Conservation (phyloP, 2,888 invertebrate genomes). For the Melangyna quadrimaculata region DNA sequence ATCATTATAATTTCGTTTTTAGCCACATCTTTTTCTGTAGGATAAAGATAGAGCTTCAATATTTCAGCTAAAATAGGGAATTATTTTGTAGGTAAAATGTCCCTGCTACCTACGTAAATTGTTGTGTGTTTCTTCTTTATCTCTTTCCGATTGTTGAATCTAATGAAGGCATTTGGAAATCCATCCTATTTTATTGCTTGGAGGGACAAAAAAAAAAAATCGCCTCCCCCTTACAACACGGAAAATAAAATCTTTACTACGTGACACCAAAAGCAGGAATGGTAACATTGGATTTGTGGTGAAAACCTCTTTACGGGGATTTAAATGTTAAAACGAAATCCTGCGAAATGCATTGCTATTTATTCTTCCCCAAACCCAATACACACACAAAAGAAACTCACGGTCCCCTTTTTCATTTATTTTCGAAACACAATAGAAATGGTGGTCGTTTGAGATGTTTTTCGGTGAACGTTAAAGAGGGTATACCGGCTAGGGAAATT, state of each 20-base stretch:
- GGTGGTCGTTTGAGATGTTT: not conserved
- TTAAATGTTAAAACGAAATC: slow-evolving; percentile 51
- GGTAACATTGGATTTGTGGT: slow-evolving; percentile 45
- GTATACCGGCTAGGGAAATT: slow-evolving; percentile 33
- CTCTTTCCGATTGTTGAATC: slow-evolving; percentile 60
- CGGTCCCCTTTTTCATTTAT: not conserved
- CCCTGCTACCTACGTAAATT: not conserved
- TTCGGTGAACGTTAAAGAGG: not conserved
- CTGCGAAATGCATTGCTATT: slow-evolving; percentile 58
- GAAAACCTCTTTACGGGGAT: slow-evolving; percentile 48
- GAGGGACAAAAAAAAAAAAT: not conserved
- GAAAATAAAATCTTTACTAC: slow-evolving; percentile 45
- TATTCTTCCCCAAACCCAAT: slow-evolving; percentile 18
- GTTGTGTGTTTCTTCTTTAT: not conserved
- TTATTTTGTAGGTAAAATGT: not conserved
- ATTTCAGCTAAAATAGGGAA: not conserved
- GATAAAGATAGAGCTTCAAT: not conserved
- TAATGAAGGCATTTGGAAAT: slow-evolving; percentile 52
- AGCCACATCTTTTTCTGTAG: not conserved
- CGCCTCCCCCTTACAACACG: not conserved
- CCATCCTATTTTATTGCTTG: slow-evolving; percentile 10
- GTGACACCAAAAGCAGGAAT: slow-evolving; percentile 61
- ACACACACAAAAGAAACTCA: not conserved
- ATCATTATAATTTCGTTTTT: not conserved
- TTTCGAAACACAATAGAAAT: slow-evolving; percentile 29